Conservation (phyloP, 2,113 vertebrate genomes). For the Lophura nycthemera region DNA sequence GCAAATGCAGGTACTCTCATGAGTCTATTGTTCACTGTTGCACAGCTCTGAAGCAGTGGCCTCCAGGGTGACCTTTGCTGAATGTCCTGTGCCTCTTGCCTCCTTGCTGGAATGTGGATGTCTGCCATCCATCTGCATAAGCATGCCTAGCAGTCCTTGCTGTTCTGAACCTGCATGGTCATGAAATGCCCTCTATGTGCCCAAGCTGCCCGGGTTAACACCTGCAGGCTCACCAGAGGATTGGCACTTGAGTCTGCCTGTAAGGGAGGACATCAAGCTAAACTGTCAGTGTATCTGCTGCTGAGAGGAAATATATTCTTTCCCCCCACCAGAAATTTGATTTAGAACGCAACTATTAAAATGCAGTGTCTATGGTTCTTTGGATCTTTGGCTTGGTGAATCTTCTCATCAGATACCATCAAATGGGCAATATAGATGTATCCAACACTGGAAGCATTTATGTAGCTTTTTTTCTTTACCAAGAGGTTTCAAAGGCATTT, state of each 20-base stretch:
- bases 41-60: neutral
- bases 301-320: neutral
- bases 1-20: neutral
- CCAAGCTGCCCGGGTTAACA: neutral
- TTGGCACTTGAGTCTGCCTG: neutral
- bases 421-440: rapidly evolving
- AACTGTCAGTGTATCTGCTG: neutral
- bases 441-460: neutral
- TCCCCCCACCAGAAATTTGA: neutral
- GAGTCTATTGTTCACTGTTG: neutral
- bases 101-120: rapidly evolving
- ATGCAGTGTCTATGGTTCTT: neutral
- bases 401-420: neutral
- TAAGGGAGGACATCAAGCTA: neutral
- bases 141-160: neutral
- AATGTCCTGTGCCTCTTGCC: neutral
- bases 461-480: neutral
- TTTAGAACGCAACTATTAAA: neutral
- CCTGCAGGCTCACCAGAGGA: neutral
- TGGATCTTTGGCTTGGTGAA: neutral
- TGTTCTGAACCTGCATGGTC: neutral
- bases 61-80: neutral
- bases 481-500: neutral
- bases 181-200: neutral
- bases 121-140: neutral